Base-by-base conservation (phyloP, 2,888 invertebrate species). In the Tetragonula carbonaria region DNA sequence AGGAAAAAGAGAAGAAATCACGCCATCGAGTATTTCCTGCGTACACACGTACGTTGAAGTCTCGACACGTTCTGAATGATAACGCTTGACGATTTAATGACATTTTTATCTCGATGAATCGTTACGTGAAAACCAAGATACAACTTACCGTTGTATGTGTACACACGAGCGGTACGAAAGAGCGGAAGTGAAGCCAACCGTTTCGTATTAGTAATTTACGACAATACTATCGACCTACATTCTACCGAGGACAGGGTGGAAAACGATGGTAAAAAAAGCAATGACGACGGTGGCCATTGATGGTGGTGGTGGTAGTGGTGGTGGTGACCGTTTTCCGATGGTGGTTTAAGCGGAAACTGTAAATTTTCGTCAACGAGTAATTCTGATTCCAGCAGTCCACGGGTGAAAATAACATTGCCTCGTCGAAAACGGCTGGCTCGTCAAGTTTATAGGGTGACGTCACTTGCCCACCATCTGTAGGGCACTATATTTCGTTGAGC, bases 401-500 rank as follows among this genome's bases (percentile, higher is more conserved):
- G 81, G 75, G 81, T 81, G 77, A 77, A 88, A 90, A 80, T 86
- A 90, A 80, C 82, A 28, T 74, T 86, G 71, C 75, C 81, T 74
- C 87, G 71, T 78, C 65, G 28, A 74, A 86, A 83, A 88, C 91
- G 89, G 73, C 84, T 87, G 91, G 57, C 80, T 83, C 86, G 91
- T 88, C 91, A 88, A 88, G 86, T 91, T 92, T 92, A 90, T 85
- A 80, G 84, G 88, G 66, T 92, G 91, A 92, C 91, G 92, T 91
- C 91, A 91, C 74, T 86, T 84, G 82, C 38, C 86, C 89, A 87
- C 89, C 91, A 92, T 92, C 91, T 92, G 91, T 87, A 87, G 74
- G 81, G 28, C 79, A 71, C 74, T 57, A 74, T 85, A 65, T 73
- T 62, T 59, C 75, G 38, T 68, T 59, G 53, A 55, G 84, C 57